A percentile compares a stretch with the other conserved stretches of the same genome.
phyloP scores from a whole-genome alignment of 2,113 vertebrate genomes.

The Oenanthe oenanthe region DNA sequence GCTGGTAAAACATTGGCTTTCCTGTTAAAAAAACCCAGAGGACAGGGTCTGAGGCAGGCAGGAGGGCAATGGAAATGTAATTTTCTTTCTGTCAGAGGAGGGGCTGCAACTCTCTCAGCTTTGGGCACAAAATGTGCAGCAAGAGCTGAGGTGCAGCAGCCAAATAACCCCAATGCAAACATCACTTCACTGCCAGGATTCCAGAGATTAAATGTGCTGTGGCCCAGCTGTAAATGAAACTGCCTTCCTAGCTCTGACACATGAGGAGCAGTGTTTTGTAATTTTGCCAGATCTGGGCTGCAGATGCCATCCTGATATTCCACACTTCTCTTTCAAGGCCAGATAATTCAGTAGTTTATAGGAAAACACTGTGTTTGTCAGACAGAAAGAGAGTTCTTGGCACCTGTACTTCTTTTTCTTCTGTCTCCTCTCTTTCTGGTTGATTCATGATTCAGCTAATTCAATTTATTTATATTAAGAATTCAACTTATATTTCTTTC shows the following conservation, averaged over 20 bases:
- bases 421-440: neutral
- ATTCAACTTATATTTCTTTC: neutral
- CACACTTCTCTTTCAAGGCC: neutral
- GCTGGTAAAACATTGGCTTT: constrained; percentile 49
- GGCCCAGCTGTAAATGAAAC: neutral
- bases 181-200: neutral
- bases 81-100: neutral
- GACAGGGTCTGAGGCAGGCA: neutral
- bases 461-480: neutral
- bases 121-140: neutral
- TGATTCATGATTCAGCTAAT: neutral
- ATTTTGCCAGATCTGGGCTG: neutral
- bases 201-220: neutral
- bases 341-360: neutral
- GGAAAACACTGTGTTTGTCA: neutral
- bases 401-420: neutral
- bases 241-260: neutral
- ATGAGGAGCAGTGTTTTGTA: rapidly evolving
- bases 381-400: neutral
- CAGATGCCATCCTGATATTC: neutral
- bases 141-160: neutral
- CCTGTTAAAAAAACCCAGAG: neutral
- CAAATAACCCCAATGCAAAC: neutral
- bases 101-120: neutral
- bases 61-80: neutral